Base-by-base conservation (phyloP, 2,113 vertebrate species). In the Gavia stellata region DNA sequence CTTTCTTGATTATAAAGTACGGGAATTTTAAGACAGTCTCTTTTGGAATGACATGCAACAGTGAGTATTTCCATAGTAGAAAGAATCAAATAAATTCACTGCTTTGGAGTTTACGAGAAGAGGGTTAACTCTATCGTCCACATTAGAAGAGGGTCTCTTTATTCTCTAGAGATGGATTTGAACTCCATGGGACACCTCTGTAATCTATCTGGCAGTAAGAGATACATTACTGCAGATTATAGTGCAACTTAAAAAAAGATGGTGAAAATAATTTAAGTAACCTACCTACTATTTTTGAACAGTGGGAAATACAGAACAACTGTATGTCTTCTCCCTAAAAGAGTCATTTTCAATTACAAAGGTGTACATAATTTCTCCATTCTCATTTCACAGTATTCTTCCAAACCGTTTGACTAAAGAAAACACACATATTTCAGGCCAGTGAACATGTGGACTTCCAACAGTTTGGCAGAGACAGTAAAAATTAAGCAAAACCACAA, bases 291-390 rank as follows among this genome's bases (percentile, higher is more conserved):
- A 2, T 28, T 73, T 81, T 56, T 66, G 34, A 78, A 52, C 52
- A 74, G 17, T 29, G 19, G 17, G 34, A 68, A 33, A 16, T 7
- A 31, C 2, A 70, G 53, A 68, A 45, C 5, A 72, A 24, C 17
- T 44, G 0, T 1, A 5, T 1, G 7, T 56, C 28, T 81, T 71
- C 18, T 34, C 55, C 14, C 12, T 63, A 0, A 6, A 63, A 67
- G 36, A 61, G 7, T 6, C 1, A 45, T 50, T 75, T 86, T 40
- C 42, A 40, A 0, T 36, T 71, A 18, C 4, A 58, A 44, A 28
- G 6, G 2, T 16, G 2, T 3, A 49, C 4, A 45, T 38, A 72
- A 63, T 40, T 70, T 29, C 33, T 70, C 18, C 10, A 14, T 52
- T 49, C 40, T 81, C 8, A 19, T 18, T 36, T 14, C 50, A 52